A percentile compares a stretch with the other conserved stretches of the same genome.
phyloP scores from a whole-genome alignment of 2,888 invertebrate genomes.

The Hyppa rectilinea region DNA sequence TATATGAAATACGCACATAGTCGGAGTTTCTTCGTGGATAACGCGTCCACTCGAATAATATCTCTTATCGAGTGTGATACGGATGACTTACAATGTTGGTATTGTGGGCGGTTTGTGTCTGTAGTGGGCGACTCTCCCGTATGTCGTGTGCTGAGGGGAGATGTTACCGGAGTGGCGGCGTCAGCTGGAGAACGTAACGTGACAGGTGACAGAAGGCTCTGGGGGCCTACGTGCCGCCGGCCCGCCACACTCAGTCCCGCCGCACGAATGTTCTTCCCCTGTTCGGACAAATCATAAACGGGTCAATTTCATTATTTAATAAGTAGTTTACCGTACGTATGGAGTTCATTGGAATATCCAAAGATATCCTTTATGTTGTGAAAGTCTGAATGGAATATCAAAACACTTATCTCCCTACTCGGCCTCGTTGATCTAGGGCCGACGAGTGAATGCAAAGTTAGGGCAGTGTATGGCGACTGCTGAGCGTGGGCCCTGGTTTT shows the following conservation, averaged over 20 bases:
- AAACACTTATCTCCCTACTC: too few species aligned
- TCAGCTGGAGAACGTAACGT: constrained; percentile 51
- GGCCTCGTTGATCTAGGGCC: too few species aligned
- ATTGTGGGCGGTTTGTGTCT: constrained; percentile 60
- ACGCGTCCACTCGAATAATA: constrained; percentile 75
- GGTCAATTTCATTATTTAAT: not conserved
- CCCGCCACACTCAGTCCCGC: constrained; percentile 93
- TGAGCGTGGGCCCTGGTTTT: too few species aligned
- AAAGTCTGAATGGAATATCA: too few species aligned
- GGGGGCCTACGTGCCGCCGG: constrained; percentile 82
- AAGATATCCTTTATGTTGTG: too few species aligned
- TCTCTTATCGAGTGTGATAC: constrained; percentile 57
- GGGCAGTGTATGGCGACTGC: too few species aligned
- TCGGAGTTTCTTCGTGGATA: constrained; percentile 68
- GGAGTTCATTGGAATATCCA: too few species aligned
- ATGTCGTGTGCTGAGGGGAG: constrained; percentile 33
- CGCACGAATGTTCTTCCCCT: constrained; percentile 97
- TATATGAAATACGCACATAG: constrained; percentile 86
- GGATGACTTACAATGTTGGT: constrained; percentile 47
- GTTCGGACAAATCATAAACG: constrained; percentile 76
- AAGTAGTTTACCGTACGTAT: too few species aligned
- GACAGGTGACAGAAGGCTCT: constrained; percentile 41
- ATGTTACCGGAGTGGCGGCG: constrained; percentile 65
- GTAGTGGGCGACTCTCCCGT: constrained; percentile 40
- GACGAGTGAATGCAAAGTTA: too few species aligned